These are phyloP conservation scores for Gonioctena quinquepunctata DNA, from an alignment of 1,140 invertebrate species.

Conservation along the genomic window DNA sequence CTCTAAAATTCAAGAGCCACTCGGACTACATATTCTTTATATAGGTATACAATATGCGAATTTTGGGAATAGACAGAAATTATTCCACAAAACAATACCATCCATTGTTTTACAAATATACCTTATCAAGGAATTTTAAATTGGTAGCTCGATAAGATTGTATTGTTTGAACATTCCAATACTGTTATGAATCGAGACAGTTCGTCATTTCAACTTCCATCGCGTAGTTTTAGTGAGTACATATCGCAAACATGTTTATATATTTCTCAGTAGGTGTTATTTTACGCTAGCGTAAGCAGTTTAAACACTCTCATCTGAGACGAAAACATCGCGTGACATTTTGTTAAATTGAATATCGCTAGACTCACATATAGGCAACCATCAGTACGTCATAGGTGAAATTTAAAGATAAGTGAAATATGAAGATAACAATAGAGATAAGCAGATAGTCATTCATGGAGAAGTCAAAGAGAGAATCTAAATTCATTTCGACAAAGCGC, in stretches of 20 bases:
- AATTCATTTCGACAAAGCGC: not conserved
- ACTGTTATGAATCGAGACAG: not conserved
- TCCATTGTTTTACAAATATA: not conserved
- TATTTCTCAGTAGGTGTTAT: not conserved
- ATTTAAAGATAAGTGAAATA: too few species aligned
- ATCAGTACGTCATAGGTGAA: too few species aligned
- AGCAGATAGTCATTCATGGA: not conserved
- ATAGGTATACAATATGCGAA: too few species aligned
- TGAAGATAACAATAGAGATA: not conserved
- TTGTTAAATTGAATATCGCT: not conserved
- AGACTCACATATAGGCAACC: not conserved
- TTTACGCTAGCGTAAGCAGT: too few species aligned
- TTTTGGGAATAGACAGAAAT: too few species aligned
- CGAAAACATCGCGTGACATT: too few species aligned
- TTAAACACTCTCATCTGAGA: too few species aligned
- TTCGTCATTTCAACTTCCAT: not conserved
- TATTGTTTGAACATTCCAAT: not conserved
- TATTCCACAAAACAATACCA: too few species aligned
- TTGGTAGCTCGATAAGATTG: not conserved
- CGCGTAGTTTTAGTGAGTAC: not conserved
- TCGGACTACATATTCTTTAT: too few species aligned
- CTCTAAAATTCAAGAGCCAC: too few species aligned
- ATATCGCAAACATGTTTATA: not conserved
- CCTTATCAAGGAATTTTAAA: not conserved
- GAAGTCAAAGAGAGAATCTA: not conserved